phyloP scores from a whole-genome alignment of 2,797 vertebrate genomes.

The Taeniopygia guttata region DNA sequence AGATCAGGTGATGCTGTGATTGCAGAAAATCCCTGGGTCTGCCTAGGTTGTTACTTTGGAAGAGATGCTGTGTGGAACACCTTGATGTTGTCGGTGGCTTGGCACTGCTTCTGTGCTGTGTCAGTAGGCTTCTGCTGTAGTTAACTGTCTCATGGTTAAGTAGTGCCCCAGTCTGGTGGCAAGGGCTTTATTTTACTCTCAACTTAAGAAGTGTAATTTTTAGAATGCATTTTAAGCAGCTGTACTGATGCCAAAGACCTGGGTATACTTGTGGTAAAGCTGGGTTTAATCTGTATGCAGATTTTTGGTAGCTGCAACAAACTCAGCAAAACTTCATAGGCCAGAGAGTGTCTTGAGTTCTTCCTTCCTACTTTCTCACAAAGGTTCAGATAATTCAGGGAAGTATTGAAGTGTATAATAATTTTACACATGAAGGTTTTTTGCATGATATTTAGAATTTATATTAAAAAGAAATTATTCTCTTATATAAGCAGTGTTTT shows the following conservation, averaged over 20 bases:
- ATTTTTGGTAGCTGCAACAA: background rate
- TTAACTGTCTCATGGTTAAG: background rate
- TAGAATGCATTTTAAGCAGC: background rate
- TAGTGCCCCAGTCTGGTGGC: background rate
- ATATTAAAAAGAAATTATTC: background rate
- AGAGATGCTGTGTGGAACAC: background rate
- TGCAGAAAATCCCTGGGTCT: background rate
- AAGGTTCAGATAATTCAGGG: background rate
- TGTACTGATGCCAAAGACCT: background rate
- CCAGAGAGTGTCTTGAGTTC: background rate
- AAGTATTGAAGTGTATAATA: background rate
- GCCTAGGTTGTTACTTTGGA: background rate
- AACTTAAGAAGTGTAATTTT: background rate
- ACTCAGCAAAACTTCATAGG: background rate
- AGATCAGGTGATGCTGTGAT: background rate
- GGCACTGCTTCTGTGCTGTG: background rate
- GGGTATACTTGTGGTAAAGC: background rate
- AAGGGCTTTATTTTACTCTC: background rate
- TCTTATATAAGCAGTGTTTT: background rate
- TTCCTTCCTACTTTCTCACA: background rate
- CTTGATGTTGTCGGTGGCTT: rapidly evolving
- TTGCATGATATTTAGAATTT: background rate
- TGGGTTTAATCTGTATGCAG: background rate
- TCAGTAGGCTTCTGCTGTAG: background rate
- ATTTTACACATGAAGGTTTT: background rate